phyloP scores from a whole-genome alignment of 2,113 vertebrate species.

The Morone saxatilis region DNA sequence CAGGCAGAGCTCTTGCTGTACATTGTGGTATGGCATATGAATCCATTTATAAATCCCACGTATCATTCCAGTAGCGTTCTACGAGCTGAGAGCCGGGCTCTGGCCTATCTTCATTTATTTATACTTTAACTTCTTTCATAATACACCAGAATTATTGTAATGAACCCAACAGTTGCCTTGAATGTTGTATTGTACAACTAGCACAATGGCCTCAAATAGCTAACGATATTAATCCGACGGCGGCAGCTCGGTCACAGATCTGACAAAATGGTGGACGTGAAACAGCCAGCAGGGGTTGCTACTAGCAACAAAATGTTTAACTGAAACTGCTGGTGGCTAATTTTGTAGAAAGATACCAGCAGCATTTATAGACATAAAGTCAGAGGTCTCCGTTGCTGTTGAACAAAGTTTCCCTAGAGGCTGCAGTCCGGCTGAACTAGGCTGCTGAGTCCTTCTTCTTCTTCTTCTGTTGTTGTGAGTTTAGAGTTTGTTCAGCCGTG shows the following conservation, averaged over 20 bases:
- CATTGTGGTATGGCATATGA: too few species aligned
- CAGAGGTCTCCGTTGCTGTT: background rate
- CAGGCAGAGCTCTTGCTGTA: too few species aligned
- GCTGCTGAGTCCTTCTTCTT: conserved; percentile 4
- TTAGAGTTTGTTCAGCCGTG: conserved; percentile 32
- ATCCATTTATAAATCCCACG: too few species aligned
- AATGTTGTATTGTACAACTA: too few species aligned
- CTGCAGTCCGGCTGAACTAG: conserved; percentile 16
- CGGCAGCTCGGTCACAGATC: too few species aligned
- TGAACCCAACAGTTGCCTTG: background rate
- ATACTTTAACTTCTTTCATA: background rate
- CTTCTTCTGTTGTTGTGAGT: conserved; percentile 11
- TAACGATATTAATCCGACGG: too few species aligned
- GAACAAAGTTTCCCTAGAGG: conserved; percentile 2
- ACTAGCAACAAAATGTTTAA: background rate
- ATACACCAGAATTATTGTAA: too few species aligned
- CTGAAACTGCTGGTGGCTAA: background rate
- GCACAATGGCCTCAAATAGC: too few species aligned
- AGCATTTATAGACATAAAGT: background rate
- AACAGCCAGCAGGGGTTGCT: background rate
- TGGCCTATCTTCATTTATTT: too few species aligned
- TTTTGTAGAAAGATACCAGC: background rate
- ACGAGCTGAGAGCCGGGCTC: too few species aligned
- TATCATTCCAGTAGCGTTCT: too few species aligned
- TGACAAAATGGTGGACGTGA: background rate